These are phyloP conservation scores for Anneissia japonica DNA, from an alignment of 35 echinoderm and acorn worm species.

Conservation along the genomic window DNA sequence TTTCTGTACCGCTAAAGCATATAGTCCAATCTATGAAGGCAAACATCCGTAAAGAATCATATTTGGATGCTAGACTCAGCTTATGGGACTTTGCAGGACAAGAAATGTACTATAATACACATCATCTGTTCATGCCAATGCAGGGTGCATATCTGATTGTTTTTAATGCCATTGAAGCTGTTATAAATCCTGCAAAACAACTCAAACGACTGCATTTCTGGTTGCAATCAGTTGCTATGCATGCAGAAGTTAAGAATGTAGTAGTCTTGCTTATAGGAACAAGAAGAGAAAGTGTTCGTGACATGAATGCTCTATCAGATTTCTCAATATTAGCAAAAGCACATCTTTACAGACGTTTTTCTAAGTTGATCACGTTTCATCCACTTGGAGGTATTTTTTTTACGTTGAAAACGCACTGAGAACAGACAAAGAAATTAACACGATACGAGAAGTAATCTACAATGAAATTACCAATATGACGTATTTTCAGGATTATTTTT, in stretches of 20 bases:
- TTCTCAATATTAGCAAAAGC: neutral
- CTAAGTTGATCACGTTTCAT: neutral
- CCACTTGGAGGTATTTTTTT: conserved; percentile 3
- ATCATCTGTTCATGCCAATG: neutral
- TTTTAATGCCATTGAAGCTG: conserved; percentile 2
- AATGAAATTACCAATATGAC: neutral
- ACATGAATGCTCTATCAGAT: no score
- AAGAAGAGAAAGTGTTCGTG: neutral
- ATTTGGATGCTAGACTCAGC: neutral
- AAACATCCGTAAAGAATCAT: neutral
- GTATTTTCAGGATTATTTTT: conserved; percentile 1
- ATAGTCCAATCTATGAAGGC: neutral
- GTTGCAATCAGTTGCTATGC: neutral
- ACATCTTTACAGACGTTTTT: neutral
- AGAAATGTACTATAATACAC: neutral
- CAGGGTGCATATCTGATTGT: conserved; percentile 1
- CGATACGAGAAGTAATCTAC: conserved; percentile 3
- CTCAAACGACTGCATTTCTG: neutral
- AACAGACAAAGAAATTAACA: neutral
- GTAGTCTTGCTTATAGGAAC: conserved; percentile 6
- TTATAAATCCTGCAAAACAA: neutral
- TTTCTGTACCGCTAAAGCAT: neutral
- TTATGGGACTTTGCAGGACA: conserved; percentile 14
- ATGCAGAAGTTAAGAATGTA: neutral
- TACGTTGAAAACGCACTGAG: conserved; percentile 8